These are phyloP conservation scores for Rhinolophus ferrumequinum DNA, from an alignment of 2,113 vertebrate species.

Conservation along the genomic window DNA sequence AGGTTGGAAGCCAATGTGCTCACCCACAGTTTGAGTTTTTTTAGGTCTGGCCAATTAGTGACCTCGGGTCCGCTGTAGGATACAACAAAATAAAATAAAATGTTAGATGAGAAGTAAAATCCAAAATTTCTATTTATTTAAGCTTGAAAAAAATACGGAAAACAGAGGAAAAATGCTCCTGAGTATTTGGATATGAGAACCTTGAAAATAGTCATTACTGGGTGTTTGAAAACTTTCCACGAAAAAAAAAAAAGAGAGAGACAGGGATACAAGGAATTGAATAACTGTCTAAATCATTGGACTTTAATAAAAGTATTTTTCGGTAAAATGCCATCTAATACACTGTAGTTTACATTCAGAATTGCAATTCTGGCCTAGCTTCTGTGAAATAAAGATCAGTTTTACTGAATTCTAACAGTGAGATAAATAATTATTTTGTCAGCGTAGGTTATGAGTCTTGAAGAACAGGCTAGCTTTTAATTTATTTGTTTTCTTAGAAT, in stretches of 20 bases:
- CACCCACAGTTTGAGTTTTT: not conserved
- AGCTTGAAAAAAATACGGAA: not conserved
- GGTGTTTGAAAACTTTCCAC: not conserved
- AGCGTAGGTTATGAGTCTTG: conserved; percentile 37
- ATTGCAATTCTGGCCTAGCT: not conserved
- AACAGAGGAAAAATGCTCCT: not conserved
- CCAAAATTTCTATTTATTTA: not conserved
- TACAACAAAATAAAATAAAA: conserved; percentile 16
- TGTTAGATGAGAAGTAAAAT: not conserved
- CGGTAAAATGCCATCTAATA: conserved; percentile 2
- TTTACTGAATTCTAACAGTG: conserved; percentile 52
- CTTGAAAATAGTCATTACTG: not conserved
- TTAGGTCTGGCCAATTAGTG: not conserved
- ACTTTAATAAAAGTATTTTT: conserved; percentile 33
- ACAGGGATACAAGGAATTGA: not conserved
- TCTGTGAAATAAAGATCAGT: conserved; percentile 16
- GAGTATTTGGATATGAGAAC: not conserved
- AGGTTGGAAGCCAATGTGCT: not conserved
- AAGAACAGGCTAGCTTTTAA: conserved; percentile 51
- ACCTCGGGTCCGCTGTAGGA: not conserved
- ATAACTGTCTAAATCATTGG: not conserved
- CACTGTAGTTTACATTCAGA: conserved; percentile 34
- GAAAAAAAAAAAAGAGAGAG: not conserved
- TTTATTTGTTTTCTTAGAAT: conserved; percentile 49
- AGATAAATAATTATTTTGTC: conserved; percentile 56